Evolutionary conservation across 2,113 vertebrate genomes (phyloP).

Genomic region (Gnathonemus longibarbis): DNA sequence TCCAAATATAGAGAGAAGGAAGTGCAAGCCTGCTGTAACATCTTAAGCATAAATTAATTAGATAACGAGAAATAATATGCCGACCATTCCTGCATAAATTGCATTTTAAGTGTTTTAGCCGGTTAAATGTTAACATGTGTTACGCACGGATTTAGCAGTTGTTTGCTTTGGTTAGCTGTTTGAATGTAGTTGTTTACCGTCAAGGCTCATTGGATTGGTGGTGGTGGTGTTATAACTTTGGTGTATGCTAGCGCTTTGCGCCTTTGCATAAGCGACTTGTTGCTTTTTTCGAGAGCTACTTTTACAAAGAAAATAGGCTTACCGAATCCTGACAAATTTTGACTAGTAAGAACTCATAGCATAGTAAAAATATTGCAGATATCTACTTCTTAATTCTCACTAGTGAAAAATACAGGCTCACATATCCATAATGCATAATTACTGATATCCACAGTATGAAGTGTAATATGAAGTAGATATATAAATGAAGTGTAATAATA

Average conservation of each 20-base stretch:
- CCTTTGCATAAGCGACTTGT: not conserved
- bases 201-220: not conserved
- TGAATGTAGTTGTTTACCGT: not conserved
- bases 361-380: not conserved
- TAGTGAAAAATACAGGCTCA: not conserved
- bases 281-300: not conserved
- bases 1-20: not conserved
- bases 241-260: not conserved
- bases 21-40: not conserved
- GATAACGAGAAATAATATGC: not conserved
- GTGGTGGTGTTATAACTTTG: not conserved
- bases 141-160: not conserved
- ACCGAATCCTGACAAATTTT: not conserved
- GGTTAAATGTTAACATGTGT: not conserved
- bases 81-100: not conserved
- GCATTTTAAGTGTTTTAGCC: not conserved
- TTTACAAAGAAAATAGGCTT: not conserved
- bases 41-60: not conserved
- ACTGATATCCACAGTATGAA: not conserved
- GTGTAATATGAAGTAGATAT: too few species aligned
- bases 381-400: not conserved
- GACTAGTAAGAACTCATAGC: not conserved
- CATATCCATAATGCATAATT: not conserved
- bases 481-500: too few species aligned
- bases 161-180: not conserved